Conservation (phyloP, 2,113 vertebrate genomes). For the Chaetops frenatus region DNA sequence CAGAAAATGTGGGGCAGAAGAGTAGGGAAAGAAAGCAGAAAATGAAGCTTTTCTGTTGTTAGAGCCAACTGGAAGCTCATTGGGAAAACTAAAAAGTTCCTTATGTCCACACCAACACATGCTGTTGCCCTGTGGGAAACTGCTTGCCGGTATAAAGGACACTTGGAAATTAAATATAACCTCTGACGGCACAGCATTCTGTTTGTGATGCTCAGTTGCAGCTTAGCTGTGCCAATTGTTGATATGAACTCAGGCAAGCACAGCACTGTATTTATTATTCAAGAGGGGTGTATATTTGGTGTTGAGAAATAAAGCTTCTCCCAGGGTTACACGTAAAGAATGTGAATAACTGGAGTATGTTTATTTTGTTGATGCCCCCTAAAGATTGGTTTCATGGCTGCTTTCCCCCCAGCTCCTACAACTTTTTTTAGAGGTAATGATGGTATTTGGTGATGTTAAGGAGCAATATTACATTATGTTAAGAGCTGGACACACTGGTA, state of each 20-base stretch:
- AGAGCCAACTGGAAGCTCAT: constrained; percentile 1
- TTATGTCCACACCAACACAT: not conserved
- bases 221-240: not conserved
- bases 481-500: not conserved
- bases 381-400: not conserved
- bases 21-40: not conserved
- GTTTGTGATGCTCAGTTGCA: not conserved
- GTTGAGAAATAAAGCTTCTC: not conserved
- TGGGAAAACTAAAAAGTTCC: not conserved
- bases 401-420: not conserved
- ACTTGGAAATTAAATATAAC: constrained; percentile 29
- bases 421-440: not conserved
- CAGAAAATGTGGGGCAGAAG: not conserved
- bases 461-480: not conserved
- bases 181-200: not conserved
- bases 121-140: constrained; percentile 5
- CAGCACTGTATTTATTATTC: constrained; percentile 11
- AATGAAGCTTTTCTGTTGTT: not conserved
- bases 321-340: not conserved
- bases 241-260: not conserved
- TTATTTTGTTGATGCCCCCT: not conserved
- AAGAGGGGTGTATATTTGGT: not conserved
- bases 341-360: not conserved
- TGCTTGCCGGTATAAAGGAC: not conserved
- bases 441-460: not conserved